Base-by-base conservation (phyloP, 1,140 invertebrate genomes). In the Ctenoplectra terminalis region DNA sequence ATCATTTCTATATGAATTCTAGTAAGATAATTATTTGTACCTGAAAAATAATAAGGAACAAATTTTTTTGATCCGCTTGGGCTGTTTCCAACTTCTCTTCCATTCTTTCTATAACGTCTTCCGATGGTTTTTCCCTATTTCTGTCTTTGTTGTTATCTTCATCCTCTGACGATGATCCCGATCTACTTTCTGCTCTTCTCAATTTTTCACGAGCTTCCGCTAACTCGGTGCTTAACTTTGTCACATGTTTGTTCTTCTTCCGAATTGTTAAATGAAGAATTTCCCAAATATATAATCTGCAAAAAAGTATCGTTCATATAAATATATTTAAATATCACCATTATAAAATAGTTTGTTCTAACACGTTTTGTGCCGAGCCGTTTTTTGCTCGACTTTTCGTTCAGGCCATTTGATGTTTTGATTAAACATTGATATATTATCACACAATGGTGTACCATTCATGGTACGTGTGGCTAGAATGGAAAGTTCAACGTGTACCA, bases 21-120 rank as follows among this genome's bases (percentile, higher is more conserved):
- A 46, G 7, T 29, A 43, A 83, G 60, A 37, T 46, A 34, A 48
- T 71, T 43, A n/a, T n/a, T n/a, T 54, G 7, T 91, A 96, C 96
- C 94, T 99, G 98, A 93, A 99, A 99, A 88, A 99, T 98, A 91
- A 99, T 99, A 15, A 99, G 95, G 91, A 99, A 99, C 29, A 99
- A 94, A 93, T 99, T 98, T 94, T 99, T 99, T 92, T 99, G 98
- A 93, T 99, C 98, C 77, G 97, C 98, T 94, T 99, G 98, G 0
- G 98, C 98, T 43, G 97, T 96, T 94, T 99, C 99, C 74, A 99
- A 92, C 86, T 97, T 97, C 92, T 99, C 99, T 92, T 99, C 98
- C 98, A 99, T 99, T 80, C 97, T 95, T 91, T 99, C 98, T 2
- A 99, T 97, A 87, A 95, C 95, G 90, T 98, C 97, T 93, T 98